Evolutionary conservation across 1,140 invertebrate genomes (phyloP), one percentile per base, ranked within the genome.

Genomic region (Drosophila insularis): DNA sequence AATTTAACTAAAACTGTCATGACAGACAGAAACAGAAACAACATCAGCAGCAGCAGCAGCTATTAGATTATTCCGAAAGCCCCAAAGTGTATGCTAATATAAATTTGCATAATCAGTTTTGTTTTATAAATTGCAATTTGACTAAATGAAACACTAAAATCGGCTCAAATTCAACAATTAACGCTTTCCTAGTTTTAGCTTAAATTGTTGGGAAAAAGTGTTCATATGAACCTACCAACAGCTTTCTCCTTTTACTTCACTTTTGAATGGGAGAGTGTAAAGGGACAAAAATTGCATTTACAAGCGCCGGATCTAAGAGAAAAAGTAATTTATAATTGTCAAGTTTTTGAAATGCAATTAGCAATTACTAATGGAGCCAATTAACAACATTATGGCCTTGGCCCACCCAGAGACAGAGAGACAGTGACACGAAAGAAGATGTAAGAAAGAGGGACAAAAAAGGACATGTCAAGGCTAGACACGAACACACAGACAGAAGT

Each of bases 271-370:
- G 14, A 32, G 43, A 23, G 35, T 3, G 35, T 27, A 50, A 39
- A 35, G 43, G 40, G 53, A 10, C 43, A 11, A 59, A 71, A 78
- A 76, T 76, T 76, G 62, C 67, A 77, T 61, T 77, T 77, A 70
- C 60, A 64, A 76, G 74, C 73, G 75, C 58, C 58, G 32, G 64
- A 55, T 40, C 31, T 21, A 19, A 35, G 32, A 37, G 72, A 70
- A 71, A 79, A 80, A 80, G 84, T 70, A 71, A 89, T 87, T 87
- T 89, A 87, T 87, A 89, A 89, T 74, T 89, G 84, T 87, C 84
- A 87, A 71, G 66, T 84, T 65, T 50, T 78, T 70, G 50, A 71
- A 84, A 84, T 89, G 84, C 84, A 89, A 87, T 89, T 89, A 89
- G 70, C 70, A 68, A 73, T 84, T 71, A 64, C 80, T 89, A 89